These are phyloP conservation scores for Conus canariensis DNA, from an alignment of 2,888 invertebrate species.

Conservation along the genomic window DNA sequence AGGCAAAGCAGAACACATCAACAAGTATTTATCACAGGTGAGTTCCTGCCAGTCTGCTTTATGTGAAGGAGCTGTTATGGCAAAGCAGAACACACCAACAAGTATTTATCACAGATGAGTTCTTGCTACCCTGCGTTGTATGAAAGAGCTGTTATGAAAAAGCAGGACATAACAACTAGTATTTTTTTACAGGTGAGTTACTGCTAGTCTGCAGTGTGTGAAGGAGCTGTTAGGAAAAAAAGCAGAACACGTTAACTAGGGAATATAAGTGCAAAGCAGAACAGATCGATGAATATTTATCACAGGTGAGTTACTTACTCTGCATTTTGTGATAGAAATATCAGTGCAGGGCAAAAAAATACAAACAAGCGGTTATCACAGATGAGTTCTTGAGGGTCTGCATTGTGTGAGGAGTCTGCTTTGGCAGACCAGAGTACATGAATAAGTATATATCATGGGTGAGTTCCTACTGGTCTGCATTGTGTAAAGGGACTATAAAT, in stretches of 20 bases:
- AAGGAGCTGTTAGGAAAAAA: conserved; percentile 57
- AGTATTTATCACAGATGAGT: conserved; percentile 65
- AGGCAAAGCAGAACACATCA: conserved; percentile 75
- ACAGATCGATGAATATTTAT: conserved; percentile 47
- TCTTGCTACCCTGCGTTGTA: not conserved
- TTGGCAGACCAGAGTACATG: conserved; percentile 36
- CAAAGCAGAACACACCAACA: conserved; percentile 74
- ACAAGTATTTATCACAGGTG: conserved; percentile 68
- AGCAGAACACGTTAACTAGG: too few species aligned
- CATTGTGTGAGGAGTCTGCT: too few species aligned
- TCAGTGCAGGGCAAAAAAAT: too few species aligned
- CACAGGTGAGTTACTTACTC: not conserved
- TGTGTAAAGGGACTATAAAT: too few species aligned
- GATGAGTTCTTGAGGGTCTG: not conserved
- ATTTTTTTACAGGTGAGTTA: conserved; percentile 60
- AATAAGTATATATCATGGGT: too few species aligned
- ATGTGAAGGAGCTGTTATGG: conserved; percentile 47
- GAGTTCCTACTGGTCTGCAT: too few species aligned
- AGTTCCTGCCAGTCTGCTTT: not conserved
- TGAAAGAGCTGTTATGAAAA: conserved; percentile 57
- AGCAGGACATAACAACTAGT: conserved; percentile 73
- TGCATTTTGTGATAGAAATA: too few species aligned
- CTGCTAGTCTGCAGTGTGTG: too few species aligned
- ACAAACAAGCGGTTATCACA: conserved; percentile 40
- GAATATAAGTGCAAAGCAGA: not conserved